A percentile compares a stretch with the other conserved stretches of the same genome.
Evolutionary conservation across 2,113 vertebrate species (phyloP).

Genomic region (Indicator indicator): DNA sequence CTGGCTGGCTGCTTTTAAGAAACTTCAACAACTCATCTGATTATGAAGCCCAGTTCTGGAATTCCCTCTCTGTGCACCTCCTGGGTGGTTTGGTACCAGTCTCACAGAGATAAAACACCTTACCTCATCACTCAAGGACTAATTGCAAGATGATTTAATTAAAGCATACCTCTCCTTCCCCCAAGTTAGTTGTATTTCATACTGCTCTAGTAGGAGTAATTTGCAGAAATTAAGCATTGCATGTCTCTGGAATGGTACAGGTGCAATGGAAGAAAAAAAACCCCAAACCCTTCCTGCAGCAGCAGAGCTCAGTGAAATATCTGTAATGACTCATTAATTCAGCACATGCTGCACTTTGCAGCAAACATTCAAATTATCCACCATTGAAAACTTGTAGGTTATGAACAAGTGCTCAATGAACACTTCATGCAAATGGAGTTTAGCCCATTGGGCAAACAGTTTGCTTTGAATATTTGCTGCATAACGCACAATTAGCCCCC

Average conservation of each 20-base stretch:
- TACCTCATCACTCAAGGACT: slow-evolving; percentile 80
- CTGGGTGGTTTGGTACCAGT: neutral
- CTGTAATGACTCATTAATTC: slow-evolving; percentile 61
- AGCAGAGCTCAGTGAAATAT: slow-evolving; percentile 55
- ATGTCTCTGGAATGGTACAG: slow-evolving; percentile 58
- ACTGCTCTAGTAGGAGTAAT: slow-evolving; percentile 80
- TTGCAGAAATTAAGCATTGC: slow-evolving; percentile 73
- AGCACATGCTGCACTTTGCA: slow-evolving; percentile 63
- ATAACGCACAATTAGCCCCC: neutral
- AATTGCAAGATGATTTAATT: slow-evolving; percentile 83
- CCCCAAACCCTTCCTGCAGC: neutral
- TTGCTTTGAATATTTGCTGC: slow-evolving; percentile 16
- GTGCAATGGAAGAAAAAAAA: slow-evolving; percentile 47
- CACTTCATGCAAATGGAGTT: slow-evolving; percentile 45
- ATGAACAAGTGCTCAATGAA: slow-evolving; percentile 56
- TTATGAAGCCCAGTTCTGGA: neutral
- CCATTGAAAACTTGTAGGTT: slow-evolving; percentile 51
- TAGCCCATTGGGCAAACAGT: slow-evolving; percentile 40
- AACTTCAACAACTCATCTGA: neutral
- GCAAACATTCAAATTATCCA: slow-evolving; percentile 50
- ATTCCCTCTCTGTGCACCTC: slow-evolving; percentile 14
- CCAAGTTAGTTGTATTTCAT: slow-evolving; percentile 82
- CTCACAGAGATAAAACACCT: slow-evolving; percentile 61
- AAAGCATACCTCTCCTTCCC: slow-evolving; percentile 78
- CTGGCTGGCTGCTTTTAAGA: neutral